Percentiles rank a stretch among this genome's conserved stretches.
Conservation (phyloP, 2,888 invertebrate species). For the Eremobia ochroleuca region DNA sequence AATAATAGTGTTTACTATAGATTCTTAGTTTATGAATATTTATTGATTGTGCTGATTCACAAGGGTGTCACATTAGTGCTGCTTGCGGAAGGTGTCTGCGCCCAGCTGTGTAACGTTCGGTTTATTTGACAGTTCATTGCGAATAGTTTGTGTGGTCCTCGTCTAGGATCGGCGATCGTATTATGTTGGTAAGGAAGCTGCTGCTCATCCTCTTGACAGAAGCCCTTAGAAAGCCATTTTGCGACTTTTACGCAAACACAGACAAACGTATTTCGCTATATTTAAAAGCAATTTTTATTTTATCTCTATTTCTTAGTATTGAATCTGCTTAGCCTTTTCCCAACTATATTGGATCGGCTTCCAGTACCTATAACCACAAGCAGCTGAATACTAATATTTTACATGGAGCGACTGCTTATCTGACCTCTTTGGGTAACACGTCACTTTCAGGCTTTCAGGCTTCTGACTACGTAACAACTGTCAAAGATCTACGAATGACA, state of each 20-base stretch:
- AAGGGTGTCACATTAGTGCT: neutral
- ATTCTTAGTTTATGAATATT: slow-evolving; percentile 20
- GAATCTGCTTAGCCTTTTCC: neutral
- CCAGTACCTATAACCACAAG: neutral
- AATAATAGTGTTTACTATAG: slow-evolving; percentile 47
- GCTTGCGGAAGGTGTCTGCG: neutral
- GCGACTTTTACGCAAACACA: no score
- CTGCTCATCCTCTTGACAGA: neutral
- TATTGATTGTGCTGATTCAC: slow-evolving; percentile 12
- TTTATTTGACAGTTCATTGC: slow-evolving; percentile 31
- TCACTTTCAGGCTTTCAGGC: neutral
- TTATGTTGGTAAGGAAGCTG: neutral
- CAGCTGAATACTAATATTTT: neutral
- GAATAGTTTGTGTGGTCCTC: neutral
- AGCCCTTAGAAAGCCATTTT: neutral
- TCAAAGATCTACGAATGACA: neutral
- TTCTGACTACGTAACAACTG: neutral
- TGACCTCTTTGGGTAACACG: no score
- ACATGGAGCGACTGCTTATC: neutral
- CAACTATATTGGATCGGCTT: neutral
- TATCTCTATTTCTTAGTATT: neutral
- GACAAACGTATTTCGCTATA: no score
- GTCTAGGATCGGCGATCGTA: neutral
- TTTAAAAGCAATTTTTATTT: neutral
- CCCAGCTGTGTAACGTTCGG: slow-evolving; percentile 21